phyloP scores from a whole-genome alignment of 2,113 vertebrate genomes.

The Apteryx owenii region DNA sequence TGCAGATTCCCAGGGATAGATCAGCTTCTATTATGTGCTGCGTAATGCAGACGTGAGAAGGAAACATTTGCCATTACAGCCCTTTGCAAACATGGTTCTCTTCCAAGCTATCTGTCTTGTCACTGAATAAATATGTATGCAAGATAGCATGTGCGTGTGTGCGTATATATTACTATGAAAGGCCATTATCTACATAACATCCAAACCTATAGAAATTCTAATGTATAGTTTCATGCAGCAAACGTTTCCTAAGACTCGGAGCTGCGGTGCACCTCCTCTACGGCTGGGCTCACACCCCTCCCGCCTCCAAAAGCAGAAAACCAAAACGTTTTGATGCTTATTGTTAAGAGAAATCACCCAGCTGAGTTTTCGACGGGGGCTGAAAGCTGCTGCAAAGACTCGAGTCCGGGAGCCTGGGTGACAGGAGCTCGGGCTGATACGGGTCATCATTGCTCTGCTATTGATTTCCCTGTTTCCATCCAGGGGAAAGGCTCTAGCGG shows the following conservation, averaged over 20 bases:
- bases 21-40: neutral
- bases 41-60: neutral
- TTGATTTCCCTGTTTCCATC: too few relatives aligned
- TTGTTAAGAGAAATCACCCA: neutral
- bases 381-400: too few relatives aligned
- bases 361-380: neutral
- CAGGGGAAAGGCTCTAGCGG: too few relatives aligned
- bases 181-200: neutral
- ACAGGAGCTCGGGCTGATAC: too few relatives aligned
- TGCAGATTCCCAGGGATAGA: neutral
- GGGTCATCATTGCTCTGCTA: too few relatives aligned
- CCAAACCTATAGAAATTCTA: neutral
- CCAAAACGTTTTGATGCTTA: neutral
- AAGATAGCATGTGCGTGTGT: neutral
- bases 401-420: too few relatives aligned
- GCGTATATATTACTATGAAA: neutral
- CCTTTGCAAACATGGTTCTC: conserved; percentile 27
- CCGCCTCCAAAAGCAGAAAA: neutral
- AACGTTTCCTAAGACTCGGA: neutral
- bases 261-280: neutral
- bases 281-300: neutral
- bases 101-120: neutral
- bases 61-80: neutral
- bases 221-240: neutral
- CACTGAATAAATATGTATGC: conserved; percentile 26